A percentile compares a stretch with the other conserved stretches of the same genome.
These are phyloP conservation scores for Drosophila lacicola DNA, from an alignment of 2,888 invertebrate species.

Conservation along the genomic window DNA sequence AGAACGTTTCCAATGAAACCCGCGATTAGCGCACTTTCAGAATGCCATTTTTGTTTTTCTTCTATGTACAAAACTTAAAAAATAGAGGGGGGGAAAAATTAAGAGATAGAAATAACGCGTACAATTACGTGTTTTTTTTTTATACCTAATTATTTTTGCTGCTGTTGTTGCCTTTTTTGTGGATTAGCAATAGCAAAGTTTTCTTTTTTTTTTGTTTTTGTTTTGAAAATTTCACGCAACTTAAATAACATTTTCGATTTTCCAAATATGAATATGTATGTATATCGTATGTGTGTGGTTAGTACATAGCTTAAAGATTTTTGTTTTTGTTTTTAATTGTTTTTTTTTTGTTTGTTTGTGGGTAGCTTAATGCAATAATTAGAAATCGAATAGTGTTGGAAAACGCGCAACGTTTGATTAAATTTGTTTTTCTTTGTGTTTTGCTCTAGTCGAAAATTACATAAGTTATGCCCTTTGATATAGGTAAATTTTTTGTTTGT, in stretches of 20 bases:
- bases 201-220: background rate
- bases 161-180: constrained; percentile 8
- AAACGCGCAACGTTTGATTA: constrained; percentile 78
- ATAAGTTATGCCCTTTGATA: constrained; percentile 64
- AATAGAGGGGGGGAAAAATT: constrained; percentile 45
- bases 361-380: constrained; percentile 76
- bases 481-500: constrained; percentile 18
- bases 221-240: constrained; percentile 41
- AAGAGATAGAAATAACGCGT: constrained; percentile 40
- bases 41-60: constrained; percentile 48
- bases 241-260: constrained; percentile 43
- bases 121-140: constrained; percentile 7
- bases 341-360: constrained; percentile 28
- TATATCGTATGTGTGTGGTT: constrained; percentile 56
- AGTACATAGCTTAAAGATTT: constrained; percentile 49
- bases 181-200: constrained; percentile 23
- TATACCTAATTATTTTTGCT: constrained; percentile 25
- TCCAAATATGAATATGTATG: constrained; percentile 62
- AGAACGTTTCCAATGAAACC: constrained; percentile 59
- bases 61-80: constrained; percentile 71
- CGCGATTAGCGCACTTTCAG: constrained; percentile 39
- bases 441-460: constrained; percentile 74
- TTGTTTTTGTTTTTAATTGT: constrained; percentile 21
- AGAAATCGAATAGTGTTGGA: constrained; percentile 72
- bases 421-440: constrained; percentile 44